phyloP scores from a whole-genome alignment of 2,888 invertebrate genomes.

The Drosophila engyochracea region DNA sequence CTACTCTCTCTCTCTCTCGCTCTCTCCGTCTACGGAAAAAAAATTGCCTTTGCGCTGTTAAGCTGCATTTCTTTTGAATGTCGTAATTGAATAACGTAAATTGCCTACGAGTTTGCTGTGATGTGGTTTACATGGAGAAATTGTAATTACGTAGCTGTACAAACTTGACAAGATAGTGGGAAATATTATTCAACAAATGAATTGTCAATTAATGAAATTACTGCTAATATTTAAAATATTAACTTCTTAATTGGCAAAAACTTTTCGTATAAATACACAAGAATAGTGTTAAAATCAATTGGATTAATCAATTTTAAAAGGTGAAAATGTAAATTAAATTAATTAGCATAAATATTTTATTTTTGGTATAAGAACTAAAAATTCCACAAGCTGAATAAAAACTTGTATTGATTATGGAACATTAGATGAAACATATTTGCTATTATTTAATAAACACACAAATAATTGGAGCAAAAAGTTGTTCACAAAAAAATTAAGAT shows the following conservation, averaged over 20 bases:
- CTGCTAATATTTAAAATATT: background rate
- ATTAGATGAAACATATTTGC: background rate
- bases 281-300: background rate
- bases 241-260: background rate
- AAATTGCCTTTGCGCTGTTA: constrained; percentile 42
- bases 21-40: constrained; percentile 14
- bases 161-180: background rate
- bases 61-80: constrained; percentile 26
- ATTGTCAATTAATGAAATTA: background rate
- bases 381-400: too few relatives aligned
- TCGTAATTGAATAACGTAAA: constrained; percentile 40
- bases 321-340: too few relatives aligned
- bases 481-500: too few relatives aligned
- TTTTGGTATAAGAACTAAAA: too few relatives aligned
- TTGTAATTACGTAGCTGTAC: background rate
- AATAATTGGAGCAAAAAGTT: background rate
- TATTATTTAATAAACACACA: background rate
- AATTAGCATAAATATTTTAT: too few relatives aligned
- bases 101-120: background rate
- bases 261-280: background rate
- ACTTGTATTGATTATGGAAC: too few relatives aligned
- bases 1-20: constrained; percentile 8
- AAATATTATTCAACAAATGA: background rate
- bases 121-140: background rate
- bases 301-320: too few relatives aligned